Base-by-base conservation (phyloP, 2,113 vertebrate species). In the Madoqua kirkii region DNA sequence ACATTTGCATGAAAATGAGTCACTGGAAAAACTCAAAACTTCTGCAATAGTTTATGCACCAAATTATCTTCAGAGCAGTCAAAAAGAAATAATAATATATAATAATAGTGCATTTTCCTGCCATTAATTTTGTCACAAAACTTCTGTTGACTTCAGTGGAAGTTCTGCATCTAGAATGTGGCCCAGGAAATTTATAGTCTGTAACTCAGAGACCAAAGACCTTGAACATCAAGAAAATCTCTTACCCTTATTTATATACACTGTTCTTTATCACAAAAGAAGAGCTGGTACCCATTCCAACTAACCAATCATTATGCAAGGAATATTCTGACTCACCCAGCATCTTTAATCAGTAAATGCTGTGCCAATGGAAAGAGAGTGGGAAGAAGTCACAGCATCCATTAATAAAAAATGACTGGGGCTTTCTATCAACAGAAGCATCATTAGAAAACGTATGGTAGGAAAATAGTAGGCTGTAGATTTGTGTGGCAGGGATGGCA, bases 341-440 rank as follows among this genome's bases (percentile, higher is more conserved):
- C 97, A 98, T 98, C 97, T 95, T 96, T 98, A 98, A 98, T 98
- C 98, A 98, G 98, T 96, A 95, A 98, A 95, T 95, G 97, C 93
- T 96, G 92, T 97, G 95, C 97, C 98, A 97, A 98, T 98, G 98
- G 97, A 98, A 97, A 93, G 96, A 97, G 93, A 96, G 91, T 93
- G 76, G 97, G 94, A 93, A 97, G 92, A 98, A 98, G 98, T 98
- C 98, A 97, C 96, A 98, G 97, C 95, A 96, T 97, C 98, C 98
- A 98, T 98, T 98, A 98, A 98, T 98, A 98, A 98, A 98, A 98
- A 98, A 98, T 98, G 98, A 98, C 98, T 98, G 84, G 98, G 97
- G 98, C 98, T 98, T 98, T 98, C 98, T 98, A 98, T 98, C 98
- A 98, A 98, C 97, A 98, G 98, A 98, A 98, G 98, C 96, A 98